phyloP scores from a whole-genome alignment of 2,888 invertebrate species.

The Coleophora deauratella region DNA sequence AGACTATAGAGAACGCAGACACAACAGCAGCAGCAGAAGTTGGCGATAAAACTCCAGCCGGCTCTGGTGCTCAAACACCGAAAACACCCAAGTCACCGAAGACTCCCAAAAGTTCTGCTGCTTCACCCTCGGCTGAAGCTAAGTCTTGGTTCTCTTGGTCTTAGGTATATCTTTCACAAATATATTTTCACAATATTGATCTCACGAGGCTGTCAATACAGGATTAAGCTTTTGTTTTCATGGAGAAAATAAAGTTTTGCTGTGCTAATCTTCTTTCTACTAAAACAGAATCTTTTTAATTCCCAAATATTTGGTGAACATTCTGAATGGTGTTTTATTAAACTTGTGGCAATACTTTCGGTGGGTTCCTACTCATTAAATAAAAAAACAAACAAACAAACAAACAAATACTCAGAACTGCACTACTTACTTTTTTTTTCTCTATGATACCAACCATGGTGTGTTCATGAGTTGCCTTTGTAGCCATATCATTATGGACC shows the following conservation, averaged over 20 bases:
- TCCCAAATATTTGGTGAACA: too few species aligned
- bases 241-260: too few species aligned
- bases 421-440: background rate
- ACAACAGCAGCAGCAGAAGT: constrained; percentile 23
- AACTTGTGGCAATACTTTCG: too few species aligned
- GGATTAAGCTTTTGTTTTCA: constrained; percentile 22
- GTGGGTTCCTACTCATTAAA: too few species aligned
- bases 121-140: constrained; percentile 51
- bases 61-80: constrained; percentile 43
- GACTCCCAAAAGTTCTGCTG: constrained; percentile 30
- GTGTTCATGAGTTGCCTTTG: constrained; percentile 35
- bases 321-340: too few species aligned
- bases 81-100: constrained; percentile 39
- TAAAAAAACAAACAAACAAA: too few species aligned
- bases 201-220: constrained; percentile 21
- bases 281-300: too few species aligned
- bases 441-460: constrained; percentile 11
- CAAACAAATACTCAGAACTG: too few species aligned
- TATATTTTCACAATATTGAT: constrained; percentile 7
- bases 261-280: too few species aligned
- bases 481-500: constrained; percentile 16
- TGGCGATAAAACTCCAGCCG: constrained; percentile 32
- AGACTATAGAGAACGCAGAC: constrained; percentile 39
- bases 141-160: constrained; percentile 75
- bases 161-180: constrained; percentile 25